Conservation (phyloP, 2,888 invertebrate genomes). For the Aphodius granarius region DNA sequence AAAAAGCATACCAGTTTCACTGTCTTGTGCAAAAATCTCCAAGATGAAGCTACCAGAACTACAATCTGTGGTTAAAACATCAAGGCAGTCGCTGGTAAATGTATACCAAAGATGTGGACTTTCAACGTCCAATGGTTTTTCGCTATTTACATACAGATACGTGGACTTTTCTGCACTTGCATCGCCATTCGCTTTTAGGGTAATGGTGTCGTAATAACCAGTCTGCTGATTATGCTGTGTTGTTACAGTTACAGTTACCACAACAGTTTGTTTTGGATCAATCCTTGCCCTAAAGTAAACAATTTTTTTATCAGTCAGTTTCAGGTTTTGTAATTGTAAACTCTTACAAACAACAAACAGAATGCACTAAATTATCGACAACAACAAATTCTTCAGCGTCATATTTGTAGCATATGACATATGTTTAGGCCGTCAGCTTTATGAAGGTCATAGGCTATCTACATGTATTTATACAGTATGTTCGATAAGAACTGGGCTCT, state of each 20-base stretch:
- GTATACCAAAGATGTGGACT: constrained; percentile 44
- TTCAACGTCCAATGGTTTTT: constrained; percentile 37
- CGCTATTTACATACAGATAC: constrained; percentile 51
- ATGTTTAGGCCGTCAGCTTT: neutral
- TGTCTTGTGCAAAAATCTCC: constrained; percentile 68
- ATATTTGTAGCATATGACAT: neutral
- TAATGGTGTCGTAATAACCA: constrained; percentile 63
- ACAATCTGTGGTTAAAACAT: constrained; percentile 58
- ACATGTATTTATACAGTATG: neutral
- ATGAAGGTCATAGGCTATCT: neutral
- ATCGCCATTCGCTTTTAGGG: constrained; percentile 60
- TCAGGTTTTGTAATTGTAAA: too few species aligned
- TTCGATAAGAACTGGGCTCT: too few species aligned
- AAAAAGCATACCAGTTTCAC: constrained; percentile 63
- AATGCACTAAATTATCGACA: neutral
- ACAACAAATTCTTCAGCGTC: neutral
- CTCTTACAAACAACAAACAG: neutral
- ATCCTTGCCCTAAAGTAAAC: constrained; percentile 50
- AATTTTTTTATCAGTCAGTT: too few species aligned
- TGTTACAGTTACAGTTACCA: constrained; percentile 56
- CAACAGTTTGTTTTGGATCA: constrained; percentile 61
- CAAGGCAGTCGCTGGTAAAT: constrained; percentile 54
- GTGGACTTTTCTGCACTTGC: constrained; percentile 52
- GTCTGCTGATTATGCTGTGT: constrained; percentile 39
- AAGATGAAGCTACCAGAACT: constrained; percentile 70